Evolutionary conservation across 2,888 invertebrate genomes (phyloP).

Genomic region (Andrena flavipes): DNA sequence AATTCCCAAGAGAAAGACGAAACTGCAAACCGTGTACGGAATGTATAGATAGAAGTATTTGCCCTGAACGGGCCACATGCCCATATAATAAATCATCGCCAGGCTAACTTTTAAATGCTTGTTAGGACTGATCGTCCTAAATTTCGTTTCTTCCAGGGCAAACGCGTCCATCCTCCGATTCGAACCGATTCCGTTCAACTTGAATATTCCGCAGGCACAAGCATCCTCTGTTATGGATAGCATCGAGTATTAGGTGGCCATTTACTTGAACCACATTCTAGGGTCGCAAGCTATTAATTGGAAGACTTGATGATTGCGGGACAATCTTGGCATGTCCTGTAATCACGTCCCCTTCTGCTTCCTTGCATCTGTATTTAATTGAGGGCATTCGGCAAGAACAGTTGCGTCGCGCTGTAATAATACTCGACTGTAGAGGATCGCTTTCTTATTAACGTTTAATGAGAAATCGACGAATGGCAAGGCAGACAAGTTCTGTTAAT

Average conservation of each 20-base stretch:
- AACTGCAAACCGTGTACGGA: slow-evolving; percentile 62
- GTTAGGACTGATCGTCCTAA: slow-evolving; percentile 66
- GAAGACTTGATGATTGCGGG: slow-evolving; percentile 15
- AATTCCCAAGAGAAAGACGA: slow-evolving; percentile 69
- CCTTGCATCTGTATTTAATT: slow-evolving; percentile 4
- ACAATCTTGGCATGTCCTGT: neutral
- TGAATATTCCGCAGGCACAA: neutral
- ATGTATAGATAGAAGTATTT: slow-evolving; percentile 57
- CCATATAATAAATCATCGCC: slow-evolving; percentile 71
- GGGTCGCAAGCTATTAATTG: slow-evolving; percentile 2
- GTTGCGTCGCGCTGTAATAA: neutral
- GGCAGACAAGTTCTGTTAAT: neutral
- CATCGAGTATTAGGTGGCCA: neutral
- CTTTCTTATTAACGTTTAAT: neutral
- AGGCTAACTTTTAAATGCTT: slow-evolving; percentile 73
- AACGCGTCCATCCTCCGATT: slow-evolving; percentile 20
- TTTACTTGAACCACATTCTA: neutral
- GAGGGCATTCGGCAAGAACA: neutral
- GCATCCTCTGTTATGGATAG: neutral
- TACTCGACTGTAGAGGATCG: slow-evolving; percentile 20
- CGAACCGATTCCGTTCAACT: neutral
- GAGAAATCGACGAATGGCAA: slow-evolving; percentile 3
- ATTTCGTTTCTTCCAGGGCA: neutral
- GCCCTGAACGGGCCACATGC: slow-evolving; percentile 74
- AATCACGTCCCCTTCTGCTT: slow-evolving; percentile 7